Base-by-base conservation (phyloP, 2,113 vertebrate species). In the Ursus arctos region DNA sequence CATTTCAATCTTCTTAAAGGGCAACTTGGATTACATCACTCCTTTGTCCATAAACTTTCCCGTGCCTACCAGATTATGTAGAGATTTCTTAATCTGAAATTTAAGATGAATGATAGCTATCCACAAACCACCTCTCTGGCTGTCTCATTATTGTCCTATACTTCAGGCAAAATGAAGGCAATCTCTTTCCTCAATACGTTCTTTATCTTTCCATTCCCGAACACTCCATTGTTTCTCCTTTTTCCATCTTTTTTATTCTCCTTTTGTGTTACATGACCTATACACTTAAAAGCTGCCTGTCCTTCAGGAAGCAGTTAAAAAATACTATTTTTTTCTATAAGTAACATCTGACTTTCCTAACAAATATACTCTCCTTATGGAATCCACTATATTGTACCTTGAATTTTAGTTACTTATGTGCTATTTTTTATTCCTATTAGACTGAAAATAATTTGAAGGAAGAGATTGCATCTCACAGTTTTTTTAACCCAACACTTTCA, bases 121-220 rank as follows among this genome's bases (percentile, higher is more conserved):
- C 40, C 19, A 40, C 51, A 71, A 22, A 47, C 28, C 59, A n/a
- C 36, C 65, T 69, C 82, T 69, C 85, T 95, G 36, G 65, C 65
- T 80, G 43, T 59, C 71, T 86, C 4, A 86, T 87, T 65, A 65
- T 22, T 67, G 8, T 36, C 57, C 57, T 40, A 71, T 6, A 36
- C 11, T 85, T 40, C 55, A 85, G 19, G 36, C 47, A 80, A 93
- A 80, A 89, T 51, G 3, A 88, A 72, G 43, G 49, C 36, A 80
- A 53, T 63, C n/a, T 51, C 31, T 24, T 59, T 19, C 21, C 8
- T 24, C 51, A 79, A 67, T 24, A 55, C 26, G 40, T 82, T n/a
- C 79, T 72, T 93, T 90, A 57, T 90, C 24, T 77, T 61, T 94
- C n/a, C 72, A 19, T 72, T 80, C 28, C 92, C 15, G 36, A 87